A percentile compares a stretch with the other conserved stretches of the same genome.
Conservation (phyloP, 2,888 invertebrate genomes). For the Podabrus alpinus region DNA sequence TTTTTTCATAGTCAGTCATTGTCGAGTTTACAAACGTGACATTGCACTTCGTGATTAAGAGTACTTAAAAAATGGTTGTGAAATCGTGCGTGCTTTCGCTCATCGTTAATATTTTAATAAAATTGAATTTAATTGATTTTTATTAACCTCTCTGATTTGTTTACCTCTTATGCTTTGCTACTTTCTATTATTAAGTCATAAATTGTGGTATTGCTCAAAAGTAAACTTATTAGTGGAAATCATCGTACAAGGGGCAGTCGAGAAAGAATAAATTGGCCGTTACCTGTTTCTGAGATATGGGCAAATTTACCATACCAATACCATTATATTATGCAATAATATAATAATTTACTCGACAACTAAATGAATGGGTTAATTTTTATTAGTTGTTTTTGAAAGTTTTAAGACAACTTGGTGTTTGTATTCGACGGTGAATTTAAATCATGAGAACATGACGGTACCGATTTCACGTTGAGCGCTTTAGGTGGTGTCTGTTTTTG, state of each 20-base stretch:
- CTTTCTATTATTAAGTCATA: not conserved
- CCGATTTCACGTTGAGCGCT: conserved; percentile 15
- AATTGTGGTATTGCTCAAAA: not conserved
- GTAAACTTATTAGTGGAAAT: not conserved
- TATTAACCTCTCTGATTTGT: conserved; percentile 10
- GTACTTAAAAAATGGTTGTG: conserved; percentile 30
- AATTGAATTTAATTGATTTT: conserved; percentile 30
- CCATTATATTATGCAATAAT: not conserved
- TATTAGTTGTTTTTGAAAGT: not conserved
- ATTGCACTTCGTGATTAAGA: conserved; percentile 29
- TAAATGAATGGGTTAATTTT: not conserved
- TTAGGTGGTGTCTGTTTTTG: conserved; percentile 10
- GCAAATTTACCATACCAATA: not conserved
- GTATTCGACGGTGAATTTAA: not conserved
- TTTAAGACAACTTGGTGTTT: not conserved
- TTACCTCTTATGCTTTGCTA: not conserved
- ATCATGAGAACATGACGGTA: conserved; percentile 5
- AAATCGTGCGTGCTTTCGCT: conserved; percentile 31
- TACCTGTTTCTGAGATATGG: not conserved
- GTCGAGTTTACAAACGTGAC: conserved; percentile 26
- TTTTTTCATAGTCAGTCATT: not conserved
- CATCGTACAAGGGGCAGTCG: not conserved
- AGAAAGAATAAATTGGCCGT: not conserved
- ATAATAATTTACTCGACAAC: not conserved
- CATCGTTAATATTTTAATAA: conserved; percentile 31